Percentiles rank a stretch among this genome's conserved stretches.
These are phyloP conservation scores for Prunella strophiata DNA, from an alignment of 2,797 vertebrate genomes.

Conservation along the genomic window DNA sequence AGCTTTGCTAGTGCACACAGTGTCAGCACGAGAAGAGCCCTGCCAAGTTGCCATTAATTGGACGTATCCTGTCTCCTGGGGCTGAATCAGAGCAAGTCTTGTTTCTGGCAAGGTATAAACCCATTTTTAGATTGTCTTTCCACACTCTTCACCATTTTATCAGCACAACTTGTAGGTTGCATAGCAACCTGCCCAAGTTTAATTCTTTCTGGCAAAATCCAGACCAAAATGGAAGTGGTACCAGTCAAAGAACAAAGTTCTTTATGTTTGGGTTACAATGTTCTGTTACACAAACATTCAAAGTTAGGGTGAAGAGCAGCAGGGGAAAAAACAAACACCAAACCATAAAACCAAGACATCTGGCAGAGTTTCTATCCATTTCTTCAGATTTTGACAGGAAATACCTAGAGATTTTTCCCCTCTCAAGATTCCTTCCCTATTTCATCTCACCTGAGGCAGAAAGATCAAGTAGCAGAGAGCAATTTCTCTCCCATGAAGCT, in stretches of 20 bases:
- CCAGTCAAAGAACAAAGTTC: neutral
- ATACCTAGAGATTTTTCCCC: neutral
- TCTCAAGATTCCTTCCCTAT: neutral
- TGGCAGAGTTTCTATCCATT: neutral
- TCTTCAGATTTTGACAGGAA: neutral
- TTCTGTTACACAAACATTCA: neutral
- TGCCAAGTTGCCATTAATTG: neutral
- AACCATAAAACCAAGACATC: neutral
- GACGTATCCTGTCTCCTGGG: neutral
- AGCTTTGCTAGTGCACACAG: neutral
- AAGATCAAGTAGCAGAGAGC: neutral
- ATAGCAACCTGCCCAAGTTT: neutral
- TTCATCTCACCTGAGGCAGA: neutral
- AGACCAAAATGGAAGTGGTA: neutral
- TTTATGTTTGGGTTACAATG: neutral
- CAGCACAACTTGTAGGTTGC: neutral
- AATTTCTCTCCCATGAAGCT: neutral
- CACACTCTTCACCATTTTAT: neutral
- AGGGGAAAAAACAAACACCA: neutral
- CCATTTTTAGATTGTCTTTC: neutral
- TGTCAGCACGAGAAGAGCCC: neutral
- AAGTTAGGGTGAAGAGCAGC: neutral
- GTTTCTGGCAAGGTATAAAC: neutral
- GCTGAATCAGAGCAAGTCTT: neutral
- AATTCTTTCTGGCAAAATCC: neutral